Conservation (phyloP, 2,797 vertebrate genomes). For the Mergus octosetaceus region DNA sequence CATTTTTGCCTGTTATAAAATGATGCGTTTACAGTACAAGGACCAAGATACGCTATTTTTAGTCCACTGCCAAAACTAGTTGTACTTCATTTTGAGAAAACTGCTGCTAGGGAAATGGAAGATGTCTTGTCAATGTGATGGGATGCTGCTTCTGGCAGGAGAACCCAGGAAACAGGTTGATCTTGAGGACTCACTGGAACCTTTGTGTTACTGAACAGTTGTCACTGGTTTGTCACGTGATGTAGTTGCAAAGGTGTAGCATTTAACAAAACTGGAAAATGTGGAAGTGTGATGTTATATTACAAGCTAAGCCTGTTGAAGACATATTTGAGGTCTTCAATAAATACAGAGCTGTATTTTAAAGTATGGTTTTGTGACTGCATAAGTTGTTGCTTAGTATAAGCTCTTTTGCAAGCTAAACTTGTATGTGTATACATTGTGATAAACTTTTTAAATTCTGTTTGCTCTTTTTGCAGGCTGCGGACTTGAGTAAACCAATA, state of each 20-base stretch:
- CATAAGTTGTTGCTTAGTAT: background rate
- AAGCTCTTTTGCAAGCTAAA: background rate
- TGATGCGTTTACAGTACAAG: background rate
- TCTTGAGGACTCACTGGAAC: background rate
- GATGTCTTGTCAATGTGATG: background rate
- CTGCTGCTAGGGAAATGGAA: background rate
- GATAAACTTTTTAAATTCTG: slow-evolving; percentile 54
- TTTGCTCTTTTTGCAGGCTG: slow-evolving; percentile 86
- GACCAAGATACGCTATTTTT: background rate
- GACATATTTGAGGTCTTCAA: background rate
- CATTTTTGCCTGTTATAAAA: background rate
- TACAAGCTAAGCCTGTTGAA: background rate
- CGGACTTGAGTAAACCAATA: slow-evolving; percentile 97
- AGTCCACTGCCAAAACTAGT: background rate
- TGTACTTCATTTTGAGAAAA: background rate
- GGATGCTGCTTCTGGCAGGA: background rate
- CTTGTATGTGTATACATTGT: background rate
- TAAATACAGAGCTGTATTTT: background rate
- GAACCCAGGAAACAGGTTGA: background rate
- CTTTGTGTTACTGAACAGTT: background rate
- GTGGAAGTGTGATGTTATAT: background rate
- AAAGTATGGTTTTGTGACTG: background rate
- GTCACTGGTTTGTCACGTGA: background rate
- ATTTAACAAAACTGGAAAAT: background rate
- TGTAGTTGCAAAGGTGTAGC: background rate